A percentile compares a stretch with the other conserved stretches of the same genome.
These are phyloP conservation scores for Cichlasoma orientale DNA, from an alignment of 2,797 vertebrate genomes.

Conservation along the genomic window DNA sequence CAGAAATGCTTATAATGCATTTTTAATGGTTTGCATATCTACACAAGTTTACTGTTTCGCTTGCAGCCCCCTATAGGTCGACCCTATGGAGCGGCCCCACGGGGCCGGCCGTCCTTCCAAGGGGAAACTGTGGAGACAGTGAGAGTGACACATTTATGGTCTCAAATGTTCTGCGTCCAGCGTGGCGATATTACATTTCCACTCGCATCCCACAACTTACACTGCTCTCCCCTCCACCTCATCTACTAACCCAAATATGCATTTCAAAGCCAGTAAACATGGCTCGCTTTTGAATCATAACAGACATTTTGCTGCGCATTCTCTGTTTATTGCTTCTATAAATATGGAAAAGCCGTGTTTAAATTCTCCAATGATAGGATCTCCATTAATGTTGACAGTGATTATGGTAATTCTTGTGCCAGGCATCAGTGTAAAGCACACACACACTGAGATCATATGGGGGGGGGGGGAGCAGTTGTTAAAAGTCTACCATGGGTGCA, in stretches of 20 bases:
- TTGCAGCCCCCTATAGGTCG: background rate
- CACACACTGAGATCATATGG: slow-evolving; percentile 37
- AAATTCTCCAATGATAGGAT: slow-evolving; percentile 72
- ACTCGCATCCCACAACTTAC: slow-evolving; percentile 62
- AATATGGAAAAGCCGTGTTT: slow-evolving; percentile 77
- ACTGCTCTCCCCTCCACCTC: slow-evolving; percentile 53
- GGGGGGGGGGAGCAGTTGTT: slow-evolving; percentile 58
- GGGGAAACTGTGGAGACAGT: slow-evolving; percentile 74
- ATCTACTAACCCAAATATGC: slow-evolving; percentile 76
- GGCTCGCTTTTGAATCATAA: slow-evolving; percentile 68
- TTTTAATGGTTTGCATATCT: background rate
- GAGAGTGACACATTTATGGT: slow-evolving; percentile 78
- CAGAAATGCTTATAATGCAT: background rate
- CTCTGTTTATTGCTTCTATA: slow-evolving; percentile 75
- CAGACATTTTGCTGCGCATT: slow-evolving; percentile 69
- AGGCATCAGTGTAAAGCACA: slow-evolving; percentile 36
- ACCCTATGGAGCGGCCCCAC: background rate
- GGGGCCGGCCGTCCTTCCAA: slow-evolving; percentile 5
- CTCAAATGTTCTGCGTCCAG: slow-evolving; percentile 78
- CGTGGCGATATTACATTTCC: slow-evolving; percentile 72
- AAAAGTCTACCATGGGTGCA: slow-evolving; percentile 50
- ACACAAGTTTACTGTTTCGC: background rate
- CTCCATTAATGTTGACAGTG: slow-evolving; percentile 75
- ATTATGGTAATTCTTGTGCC: slow-evolving; percentile 74
- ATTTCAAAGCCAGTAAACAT: slow-evolving; percentile 72